Percentiles rank a stretch among this genome's conserved stretches.
Evolutionary conservation across 2,113 vertebrate genomes (phyloP).

Genomic region (Tragelaphus buxtoni): DNA sequence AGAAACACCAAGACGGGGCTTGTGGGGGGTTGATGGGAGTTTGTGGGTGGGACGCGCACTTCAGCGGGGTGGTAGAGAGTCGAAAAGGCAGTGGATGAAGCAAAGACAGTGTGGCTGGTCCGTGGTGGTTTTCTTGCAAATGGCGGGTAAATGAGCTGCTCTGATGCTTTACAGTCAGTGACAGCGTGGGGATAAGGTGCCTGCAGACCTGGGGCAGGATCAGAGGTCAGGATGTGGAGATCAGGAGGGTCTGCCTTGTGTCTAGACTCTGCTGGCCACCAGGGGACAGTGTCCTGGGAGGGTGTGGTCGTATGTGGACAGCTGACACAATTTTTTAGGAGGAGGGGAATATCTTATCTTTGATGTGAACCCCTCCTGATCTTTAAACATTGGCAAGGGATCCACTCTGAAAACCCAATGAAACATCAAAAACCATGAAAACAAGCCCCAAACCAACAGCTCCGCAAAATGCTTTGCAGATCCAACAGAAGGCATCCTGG

Average conservation of each 20-base stretch:
- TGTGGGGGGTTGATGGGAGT: background rate
- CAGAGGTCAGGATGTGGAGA: accelerated
- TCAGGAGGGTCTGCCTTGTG: accelerated
- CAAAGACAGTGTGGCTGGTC: accelerated
- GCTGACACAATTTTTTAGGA: background rate
- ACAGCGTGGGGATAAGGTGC: too few species aligned
- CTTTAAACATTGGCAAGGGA: background rate
- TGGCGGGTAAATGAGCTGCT: accelerated
- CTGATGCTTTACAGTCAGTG: accelerated
- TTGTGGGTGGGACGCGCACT: background rate
- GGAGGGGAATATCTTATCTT: background rate
- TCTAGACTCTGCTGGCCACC: background rate
- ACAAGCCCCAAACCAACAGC: background rate
- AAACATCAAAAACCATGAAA: background rate
- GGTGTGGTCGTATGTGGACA: accelerated
- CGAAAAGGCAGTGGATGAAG: accelerated
- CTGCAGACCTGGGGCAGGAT: too few species aligned
- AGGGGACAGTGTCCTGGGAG: accelerated
- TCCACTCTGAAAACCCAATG: background rate
- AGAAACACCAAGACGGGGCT: too few species aligned
- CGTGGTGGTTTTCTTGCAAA: accelerated
- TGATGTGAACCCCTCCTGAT: background rate
- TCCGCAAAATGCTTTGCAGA: background rate
- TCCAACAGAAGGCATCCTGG: background rate
- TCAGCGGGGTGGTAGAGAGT: background rate